Percentiles rank a stretch among this genome's conserved stretches.
phyloP scores from a whole-genome alignment of 2,797 vertebrate species.

The Cichlasoma orientale region DNA sequence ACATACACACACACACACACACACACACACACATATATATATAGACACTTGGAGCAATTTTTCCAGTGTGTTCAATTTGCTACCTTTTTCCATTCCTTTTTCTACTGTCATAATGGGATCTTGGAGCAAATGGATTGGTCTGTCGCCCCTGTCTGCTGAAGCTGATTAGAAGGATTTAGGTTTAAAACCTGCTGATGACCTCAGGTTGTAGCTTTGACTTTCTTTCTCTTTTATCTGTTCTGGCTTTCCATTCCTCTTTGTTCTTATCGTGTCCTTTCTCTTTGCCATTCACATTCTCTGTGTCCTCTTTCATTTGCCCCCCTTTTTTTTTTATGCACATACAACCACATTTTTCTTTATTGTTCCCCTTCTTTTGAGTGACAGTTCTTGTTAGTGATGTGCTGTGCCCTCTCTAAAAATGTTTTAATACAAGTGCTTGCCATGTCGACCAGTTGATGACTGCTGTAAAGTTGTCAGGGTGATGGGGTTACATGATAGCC shows the following conservation, averaged over 20 bases:
- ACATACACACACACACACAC: background rate
- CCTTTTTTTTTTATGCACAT: background rate
- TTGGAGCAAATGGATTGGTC: constrained; percentile 61
- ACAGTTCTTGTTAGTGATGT: constrained; percentile 37
- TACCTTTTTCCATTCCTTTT: constrained; percentile 57
- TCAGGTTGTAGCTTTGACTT: constrained; percentile 41
- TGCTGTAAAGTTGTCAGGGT: constrained; percentile 66
- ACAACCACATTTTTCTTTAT: background rate
- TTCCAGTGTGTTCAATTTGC: constrained; percentile 54
- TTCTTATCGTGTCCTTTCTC: constrained; percentile 37
- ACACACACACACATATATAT: background rate
- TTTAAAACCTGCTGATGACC: constrained; percentile 64
- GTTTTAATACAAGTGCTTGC: constrained; percentile 67
- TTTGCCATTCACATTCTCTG: background rate
- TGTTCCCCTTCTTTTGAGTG: constrained; percentile 33
- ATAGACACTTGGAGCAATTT: constrained; percentile 26
- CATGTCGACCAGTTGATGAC: constrained; percentile 44
- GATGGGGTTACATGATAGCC: constrained; percentile 54
- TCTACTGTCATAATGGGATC: constrained; percentile 71
- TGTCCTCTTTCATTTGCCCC: background rate
- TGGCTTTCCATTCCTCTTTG: constrained; percentile 59
- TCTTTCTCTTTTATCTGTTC: constrained; percentile 40
- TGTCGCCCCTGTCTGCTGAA: constrained; percentile 51
- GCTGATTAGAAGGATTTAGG: constrained; percentile 70
- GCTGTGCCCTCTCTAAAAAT: constrained; percentile 49